Evolutionary conservation across 1,140 invertebrate genomes (phyloP), one percentile per base, ranked within the genome.

Genomic region (Centruroides vittatus): DNA sequence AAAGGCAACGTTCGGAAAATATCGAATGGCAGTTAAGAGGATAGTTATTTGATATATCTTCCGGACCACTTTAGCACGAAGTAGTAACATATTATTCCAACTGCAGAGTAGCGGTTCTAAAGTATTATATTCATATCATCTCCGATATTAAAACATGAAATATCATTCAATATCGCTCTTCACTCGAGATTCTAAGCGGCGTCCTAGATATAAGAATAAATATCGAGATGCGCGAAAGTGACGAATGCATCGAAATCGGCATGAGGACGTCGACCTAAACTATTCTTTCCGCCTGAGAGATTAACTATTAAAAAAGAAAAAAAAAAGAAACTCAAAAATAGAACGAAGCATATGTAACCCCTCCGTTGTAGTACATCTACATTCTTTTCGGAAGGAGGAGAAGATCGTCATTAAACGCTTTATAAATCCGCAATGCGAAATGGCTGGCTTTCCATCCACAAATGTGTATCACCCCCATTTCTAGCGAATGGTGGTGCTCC

Each of bases 241-340:
- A 57, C 35, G 23, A 35, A 36, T 58, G 13, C 47, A 23, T 12
- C 41, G 23, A 36, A 36, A n/a, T 34, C 13, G 8, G 12, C 47
- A 9, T 58, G 47, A 35, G n/a, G 13, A 50, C 46, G n/a, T 34
- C 57, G 47, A 48, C 47, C 12, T 36, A 58, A 49, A 35, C 47
- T 49, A 35, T 35, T 41, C 41, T 41, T 41, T 41, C 34, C 12
- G 34, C 34, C 47, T 35, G 34, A 50, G 35, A 50, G 49, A 50
- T 34, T 52, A 58, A 23, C 23, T 34, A 49, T 51, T 61, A 61
- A 56, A 57, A 61, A 10, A 13, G 35, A n/a, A n/a, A n/a, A 58
- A 36, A 36, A 12, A 50, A 58, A 58, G 13, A 51, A 41, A 47
- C 54, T 12, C n/a, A 7, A 11, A n/a, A 36, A 47, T 55, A 55